A percentile compares a stretch with the other conserved stretches of the same genome.
Conservation (phyloP, 2,888 invertebrate species). For the Pristionchus maxplancki region DNA sequence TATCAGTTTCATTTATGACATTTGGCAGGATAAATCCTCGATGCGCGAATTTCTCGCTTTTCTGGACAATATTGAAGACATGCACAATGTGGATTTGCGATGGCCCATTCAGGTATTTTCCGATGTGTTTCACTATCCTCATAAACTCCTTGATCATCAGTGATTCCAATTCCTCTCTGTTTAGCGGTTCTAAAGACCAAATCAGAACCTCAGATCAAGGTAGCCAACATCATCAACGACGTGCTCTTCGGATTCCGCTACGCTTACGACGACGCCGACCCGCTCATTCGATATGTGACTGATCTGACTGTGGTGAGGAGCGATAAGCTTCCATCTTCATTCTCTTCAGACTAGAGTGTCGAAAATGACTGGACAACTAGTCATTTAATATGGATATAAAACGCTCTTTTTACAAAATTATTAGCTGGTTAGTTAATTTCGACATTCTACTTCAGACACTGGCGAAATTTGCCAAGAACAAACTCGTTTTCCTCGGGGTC, state of each 20-base stretch:
- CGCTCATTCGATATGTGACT: not conserved
- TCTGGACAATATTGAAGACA: not conserved
- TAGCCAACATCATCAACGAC: not conserved
- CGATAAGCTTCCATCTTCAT: not conserved
- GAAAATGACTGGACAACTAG: too few relatives aligned
- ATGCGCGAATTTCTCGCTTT: not conserved
- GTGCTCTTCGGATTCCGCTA: not conserved
- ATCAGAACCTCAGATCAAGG: not conserved
- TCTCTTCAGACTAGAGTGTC: not conserved
- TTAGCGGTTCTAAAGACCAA: not conserved
- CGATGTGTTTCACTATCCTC: not conserved
- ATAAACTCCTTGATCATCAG: not conserved
- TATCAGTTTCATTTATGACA: not conserved
- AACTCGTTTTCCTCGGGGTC: not conserved
- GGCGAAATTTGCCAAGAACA: not conserved
- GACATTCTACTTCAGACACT: not conserved
- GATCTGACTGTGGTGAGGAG: not conserved
- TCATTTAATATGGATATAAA: too few relatives aligned
- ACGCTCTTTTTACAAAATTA: too few relatives aligned
- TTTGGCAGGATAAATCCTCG: not conserved
- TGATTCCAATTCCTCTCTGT: not conserved
- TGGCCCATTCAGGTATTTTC: not conserved
- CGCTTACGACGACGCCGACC: not conserved
- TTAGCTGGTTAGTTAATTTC: not conserved
- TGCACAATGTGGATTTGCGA: not conserved